These are phyloP conservation scores for Nerophis lumbriciformis DNA, from an alignment of 2,113 vertebrate species.

Conservation along the genomic window DNA sequence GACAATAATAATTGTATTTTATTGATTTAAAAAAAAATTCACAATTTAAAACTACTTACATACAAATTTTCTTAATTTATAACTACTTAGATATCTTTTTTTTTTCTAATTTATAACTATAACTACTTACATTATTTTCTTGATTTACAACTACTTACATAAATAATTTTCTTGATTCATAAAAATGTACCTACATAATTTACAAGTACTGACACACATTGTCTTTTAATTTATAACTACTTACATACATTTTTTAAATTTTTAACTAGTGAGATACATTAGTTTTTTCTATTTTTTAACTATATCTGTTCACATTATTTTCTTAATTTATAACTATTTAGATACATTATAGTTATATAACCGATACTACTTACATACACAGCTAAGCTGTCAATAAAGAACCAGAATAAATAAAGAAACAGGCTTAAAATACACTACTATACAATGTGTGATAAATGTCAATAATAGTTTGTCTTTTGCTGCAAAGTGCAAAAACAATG, in stretches of 20 bases:
- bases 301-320: neutral
- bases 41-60: too few species aligned
- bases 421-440: too few species aligned
- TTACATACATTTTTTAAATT: neutral
- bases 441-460: too few species aligned
- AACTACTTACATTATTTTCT: neutral
- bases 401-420: too few species aligned
- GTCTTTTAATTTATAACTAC: neutral
- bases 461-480: too few species aligned
- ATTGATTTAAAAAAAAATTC: neutral
- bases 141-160: neutral
- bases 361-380: neutral
- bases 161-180: too few species aligned
- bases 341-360: neutral
- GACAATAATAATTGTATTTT: neutral
- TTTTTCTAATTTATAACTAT: neutral
- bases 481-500: too few species aligned
- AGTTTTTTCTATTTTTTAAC: neutral
- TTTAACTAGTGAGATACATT: neutral
- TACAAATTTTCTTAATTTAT: neutral
- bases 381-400: too few species aligned
- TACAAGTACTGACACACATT: neutral
- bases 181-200: neutral
- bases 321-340: neutral
- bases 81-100: neutral